Conservation (phyloP, 2,888 invertebrate species). For the Parnassius glacialis region DNA sequence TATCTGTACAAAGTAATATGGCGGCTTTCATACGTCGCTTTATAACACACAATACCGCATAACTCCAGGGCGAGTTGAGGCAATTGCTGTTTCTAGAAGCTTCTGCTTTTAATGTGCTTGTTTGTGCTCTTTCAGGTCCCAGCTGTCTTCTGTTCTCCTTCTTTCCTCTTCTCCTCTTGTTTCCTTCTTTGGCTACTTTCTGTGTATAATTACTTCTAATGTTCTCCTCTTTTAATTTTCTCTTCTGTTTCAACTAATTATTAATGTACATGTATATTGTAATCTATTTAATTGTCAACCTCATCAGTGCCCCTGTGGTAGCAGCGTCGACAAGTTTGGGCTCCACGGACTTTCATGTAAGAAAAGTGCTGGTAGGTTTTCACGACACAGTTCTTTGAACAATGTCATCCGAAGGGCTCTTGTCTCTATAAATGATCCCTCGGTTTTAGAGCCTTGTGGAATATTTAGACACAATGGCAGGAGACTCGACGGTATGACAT, state of each 20-base stretch:
- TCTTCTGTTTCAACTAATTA: conserved; percentile 24
- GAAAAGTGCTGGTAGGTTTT: too few relatives aligned
- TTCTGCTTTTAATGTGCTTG: conserved; percentile 35
- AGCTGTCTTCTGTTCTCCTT: conserved; percentile 32
- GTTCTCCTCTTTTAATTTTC: conserved; percentile 28
- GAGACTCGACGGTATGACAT: too few relatives aligned
- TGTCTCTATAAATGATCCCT: too few relatives aligned
- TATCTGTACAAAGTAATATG: background rate
- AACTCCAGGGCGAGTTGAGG: background rate
- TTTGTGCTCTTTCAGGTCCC: conserved; percentile 33
- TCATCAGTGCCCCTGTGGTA: too few relatives aligned
- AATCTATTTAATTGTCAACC: background rate
- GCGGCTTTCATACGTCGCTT: conserved; percentile 12
- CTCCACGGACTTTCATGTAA: too few relatives aligned
- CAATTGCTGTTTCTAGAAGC: conserved; percentile 7
- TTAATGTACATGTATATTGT: background rate
- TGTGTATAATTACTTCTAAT: conserved; percentile 26
- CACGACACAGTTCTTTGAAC: too few relatives aligned
- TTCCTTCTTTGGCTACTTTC: conserved; percentile 26
- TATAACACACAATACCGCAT: conserved; percentile 8
- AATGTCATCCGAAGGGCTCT: too few relatives aligned
- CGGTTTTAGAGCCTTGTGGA: too few relatives aligned
- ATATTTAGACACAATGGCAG: too few relatives aligned
- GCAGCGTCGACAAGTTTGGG: too few relatives aligned
- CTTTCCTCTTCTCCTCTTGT: conserved; percentile 32